Conservation (phyloP, 2,888 invertebrate genomes). For the Dasysyrphus albostriatus region DNA sequence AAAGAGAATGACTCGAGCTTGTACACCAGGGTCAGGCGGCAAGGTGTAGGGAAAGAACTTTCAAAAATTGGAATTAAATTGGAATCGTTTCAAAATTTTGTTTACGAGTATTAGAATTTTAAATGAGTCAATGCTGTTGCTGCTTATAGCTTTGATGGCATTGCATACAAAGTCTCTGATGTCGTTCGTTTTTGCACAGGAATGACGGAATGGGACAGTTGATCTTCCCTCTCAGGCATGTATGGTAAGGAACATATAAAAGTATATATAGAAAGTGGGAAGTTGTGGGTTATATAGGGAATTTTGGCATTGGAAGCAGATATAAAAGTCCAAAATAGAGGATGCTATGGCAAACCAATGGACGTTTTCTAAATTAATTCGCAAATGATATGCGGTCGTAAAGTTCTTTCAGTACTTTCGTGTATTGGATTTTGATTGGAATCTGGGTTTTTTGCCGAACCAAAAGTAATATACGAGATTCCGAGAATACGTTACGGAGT, state of each 20-base stretch:
- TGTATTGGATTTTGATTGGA: constrained; percentile 66
- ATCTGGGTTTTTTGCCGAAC: constrained; percentile 45
- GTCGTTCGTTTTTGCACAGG: background rate
- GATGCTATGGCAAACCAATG: constrained; percentile 62
- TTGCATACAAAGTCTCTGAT: constrained; percentile 23
- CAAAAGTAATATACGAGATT: constrained; percentile 36
- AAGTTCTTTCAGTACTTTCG: constrained; percentile 39
- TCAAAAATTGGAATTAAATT: constrained; percentile 76
- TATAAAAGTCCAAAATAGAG: constrained; percentile 25
- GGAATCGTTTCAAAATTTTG: constrained; percentile 76
- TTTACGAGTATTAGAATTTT: constrained; percentile 74
- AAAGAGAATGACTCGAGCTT: background rate
- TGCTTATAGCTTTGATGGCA: constrained; percentile 45
- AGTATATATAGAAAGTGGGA: background rate
- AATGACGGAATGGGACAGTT: constrained; percentile 5
- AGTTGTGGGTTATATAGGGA: constrained; percentile 24
- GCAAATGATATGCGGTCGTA: constrained; percentile 71
- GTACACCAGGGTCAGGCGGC: background rate
- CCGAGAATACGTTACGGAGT: constrained; percentile 1
- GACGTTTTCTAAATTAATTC: constrained; percentile 74
- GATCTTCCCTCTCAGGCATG: background rate
- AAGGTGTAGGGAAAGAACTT: constrained; percentile 44
- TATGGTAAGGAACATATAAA: background rate
- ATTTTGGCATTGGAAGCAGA: constrained; percentile 11
- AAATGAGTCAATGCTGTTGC: constrained; percentile 73